phyloP scores from a whole-genome alignment of 2,888 invertebrate genomes.

The Apamea epomidion region DNA sequence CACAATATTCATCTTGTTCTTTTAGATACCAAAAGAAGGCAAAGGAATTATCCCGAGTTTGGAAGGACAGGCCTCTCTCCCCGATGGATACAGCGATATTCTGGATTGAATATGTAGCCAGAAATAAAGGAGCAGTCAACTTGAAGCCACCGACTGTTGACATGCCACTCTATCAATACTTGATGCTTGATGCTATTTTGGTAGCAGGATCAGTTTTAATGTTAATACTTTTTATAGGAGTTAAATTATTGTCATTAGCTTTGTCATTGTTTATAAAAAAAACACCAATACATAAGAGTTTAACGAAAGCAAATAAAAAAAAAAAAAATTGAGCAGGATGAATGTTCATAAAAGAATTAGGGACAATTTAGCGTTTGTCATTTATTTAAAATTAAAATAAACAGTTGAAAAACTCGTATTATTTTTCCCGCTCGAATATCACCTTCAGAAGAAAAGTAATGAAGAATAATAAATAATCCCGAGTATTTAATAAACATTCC shows the following conservation, averaged over 20 bases:
- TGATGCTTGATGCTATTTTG: constrained; percentile 60
- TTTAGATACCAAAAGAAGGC: constrained; percentile 66
- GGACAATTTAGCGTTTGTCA: background rate
- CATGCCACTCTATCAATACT: constrained; percentile 61
- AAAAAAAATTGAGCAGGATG: constrained; percentile 14
- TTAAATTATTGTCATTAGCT: constrained; percentile 7
- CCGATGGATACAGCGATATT: constrained; percentile 91
- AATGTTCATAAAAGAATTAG: background rate
- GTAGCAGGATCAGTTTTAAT: constrained; percentile 24
- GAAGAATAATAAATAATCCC: background rate
- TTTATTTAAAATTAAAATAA: background rate
- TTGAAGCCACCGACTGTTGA: constrained; percentile 66
- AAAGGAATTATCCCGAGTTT: constrained; percentile 66
- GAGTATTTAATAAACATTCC: background rate
- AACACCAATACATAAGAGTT: background rate
- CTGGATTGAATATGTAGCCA: constrained; percentile 92
- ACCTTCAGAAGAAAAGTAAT: background rate
- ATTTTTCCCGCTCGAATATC: background rate
- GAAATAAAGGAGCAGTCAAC: constrained; percentile 84
- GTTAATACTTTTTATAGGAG: constrained; percentile 16
- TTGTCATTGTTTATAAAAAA: constrained; percentile 18
- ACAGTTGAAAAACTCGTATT: background rate
- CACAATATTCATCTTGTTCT: background rate
- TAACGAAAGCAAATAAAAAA: constrained; percentile 26
- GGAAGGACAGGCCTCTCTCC: constrained; percentile 81